Evolutionary conservation across 30 jellyfish, hydroid and myxozoan species (phyloP), one percentile per base, ranked within the genome.

Genomic region (Pelagia noctiluca): DNA sequence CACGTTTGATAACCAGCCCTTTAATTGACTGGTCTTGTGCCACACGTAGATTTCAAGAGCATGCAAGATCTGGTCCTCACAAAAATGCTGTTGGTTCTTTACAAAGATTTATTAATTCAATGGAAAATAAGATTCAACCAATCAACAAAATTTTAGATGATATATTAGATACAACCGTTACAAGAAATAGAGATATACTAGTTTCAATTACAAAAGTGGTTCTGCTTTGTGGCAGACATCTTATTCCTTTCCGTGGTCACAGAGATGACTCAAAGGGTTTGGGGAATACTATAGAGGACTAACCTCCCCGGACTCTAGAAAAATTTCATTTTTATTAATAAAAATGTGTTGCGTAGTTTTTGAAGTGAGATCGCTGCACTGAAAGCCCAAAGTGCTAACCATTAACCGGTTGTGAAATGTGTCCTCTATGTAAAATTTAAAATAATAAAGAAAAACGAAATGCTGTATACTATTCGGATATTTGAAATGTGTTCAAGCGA

Each of bases 11-110:
- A 26, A 70, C 23, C 26, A 35, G 68, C 5, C 82, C 82, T 11
- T 34, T 70, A 16, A 32, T 34, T 31, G 68, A 70, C 35, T 70
- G 82, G 82, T 35, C 82, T 35, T 1, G 46, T 70, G 82, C 82
- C n/a, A 10, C 11, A 18, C 26, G 64, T 0, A 11, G 64, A 2
- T 67, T 67, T 22, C 7, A 30, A 29, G 80, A 29, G 13, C 80
- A 35, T 32, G 2, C 5, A 4, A 67, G n/a, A 67, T 0, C 2
- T 1, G 64, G 35, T 0, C 0, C 26, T 1, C 80, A 67, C 54
- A 30, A 67, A 1, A 42, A 35, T 22, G 8, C 75, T n/a, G 3
- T 62, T 10, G 7, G 3, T 1, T 1, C 47, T 2, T 23, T 62
- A 46, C 48, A 62, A 1, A 2, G 0, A 23, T 23, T 62, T 22